Evolutionary conservation across 2,888 invertebrate species (phyloP).

Genomic region (Dryadula phaetusa): DNA sequence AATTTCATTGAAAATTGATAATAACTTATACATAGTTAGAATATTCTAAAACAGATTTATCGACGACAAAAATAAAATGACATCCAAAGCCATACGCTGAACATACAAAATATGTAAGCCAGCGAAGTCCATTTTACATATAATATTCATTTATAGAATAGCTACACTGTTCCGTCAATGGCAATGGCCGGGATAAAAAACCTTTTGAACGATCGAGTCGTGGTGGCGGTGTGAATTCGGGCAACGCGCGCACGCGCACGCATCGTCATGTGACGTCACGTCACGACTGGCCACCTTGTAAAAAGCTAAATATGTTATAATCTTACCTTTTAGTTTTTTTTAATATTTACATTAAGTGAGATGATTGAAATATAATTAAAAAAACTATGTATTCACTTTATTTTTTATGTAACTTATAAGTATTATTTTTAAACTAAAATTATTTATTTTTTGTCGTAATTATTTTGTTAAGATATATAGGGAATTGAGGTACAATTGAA

Average conservation of each 20-base stretch:
- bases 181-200: slow-evolving; percentile 41
- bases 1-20: too few relatives aligned
- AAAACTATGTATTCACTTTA: background rate
- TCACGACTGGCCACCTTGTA: slow-evolving; percentile 45
- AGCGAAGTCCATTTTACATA: background rate
- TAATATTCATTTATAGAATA: slow-evolving; percentile 4
- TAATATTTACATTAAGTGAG: background rate
- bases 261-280: slow-evolving; percentile 44
- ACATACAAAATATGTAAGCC: background rate
- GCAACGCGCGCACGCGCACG: slow-evolving; percentile 51
- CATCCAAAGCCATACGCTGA: background rate
- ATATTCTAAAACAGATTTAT: too few relatives aligned
- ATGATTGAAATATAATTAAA: background rate
- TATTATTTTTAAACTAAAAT: too few relatives aligned
- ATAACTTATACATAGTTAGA: too few relatives aligned
- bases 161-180: slow-evolving; percentile 28
- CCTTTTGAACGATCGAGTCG: slow-evolving; percentile 43
- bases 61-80: background rate
- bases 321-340: background rate
- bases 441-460: too few relatives aligned
- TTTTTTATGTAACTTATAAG: too few relatives aligned
- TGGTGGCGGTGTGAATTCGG: slow-evolving; percentile 53
- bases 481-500: too few relatives aligned
- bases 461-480: too few relatives aligned
- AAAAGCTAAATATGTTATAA: slow-evolving; percentile 30